phyloP scores from a whole-genome alignment of 2,113 vertebrate species.

The Agapornis roseicollis region DNA sequence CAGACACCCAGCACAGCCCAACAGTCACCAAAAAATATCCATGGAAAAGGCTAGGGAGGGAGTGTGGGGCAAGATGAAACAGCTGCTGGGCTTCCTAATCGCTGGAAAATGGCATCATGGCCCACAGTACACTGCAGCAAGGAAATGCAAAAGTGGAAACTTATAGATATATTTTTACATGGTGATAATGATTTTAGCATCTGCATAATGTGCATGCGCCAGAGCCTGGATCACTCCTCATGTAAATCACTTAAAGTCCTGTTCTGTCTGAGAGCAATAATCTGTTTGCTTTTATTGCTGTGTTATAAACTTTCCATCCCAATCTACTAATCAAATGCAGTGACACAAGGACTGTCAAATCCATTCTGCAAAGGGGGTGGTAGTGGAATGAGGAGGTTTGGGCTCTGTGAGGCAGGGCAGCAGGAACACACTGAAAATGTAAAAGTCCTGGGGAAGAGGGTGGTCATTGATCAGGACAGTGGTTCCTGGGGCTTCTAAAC shows the following conservation, averaged over 20 bases:
- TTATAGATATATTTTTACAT: conserved; percentile 40
- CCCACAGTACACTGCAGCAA: not conserved
- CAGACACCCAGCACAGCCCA: not conserved
- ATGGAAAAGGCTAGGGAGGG: not conserved
- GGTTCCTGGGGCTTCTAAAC: not conserved
- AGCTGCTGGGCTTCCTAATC: not conserved
- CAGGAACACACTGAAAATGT: not conserved
- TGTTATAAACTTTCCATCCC: conserved; percentile 58
- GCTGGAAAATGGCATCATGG: not conserved
- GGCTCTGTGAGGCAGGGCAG: not conserved
- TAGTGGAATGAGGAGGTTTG: not conserved
- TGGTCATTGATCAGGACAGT: not conserved
- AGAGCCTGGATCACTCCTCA: not conserved
- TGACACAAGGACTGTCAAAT: not conserved
- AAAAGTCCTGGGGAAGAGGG: not conserved
- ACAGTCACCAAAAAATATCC: not conserved
- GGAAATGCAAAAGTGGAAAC: conserved; percentile 23
- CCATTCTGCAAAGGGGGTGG: not conserved
- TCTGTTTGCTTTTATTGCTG: conserved; percentile 48
- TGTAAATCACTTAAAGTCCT: conserved; percentile 17
- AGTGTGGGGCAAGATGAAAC: not conserved
- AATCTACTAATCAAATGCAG: conserved; percentile 38
- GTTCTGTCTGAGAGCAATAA: conserved; percentile 45
- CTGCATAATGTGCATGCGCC: conserved; percentile 15
- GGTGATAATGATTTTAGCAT: conserved; percentile 55